Percentiles rank a stretch among this genome's conserved stretches.
Evolutionary conservation across 2,113 vertebrate species (phyloP).

Genomic region (Gymnogyps californianus): DNA sequence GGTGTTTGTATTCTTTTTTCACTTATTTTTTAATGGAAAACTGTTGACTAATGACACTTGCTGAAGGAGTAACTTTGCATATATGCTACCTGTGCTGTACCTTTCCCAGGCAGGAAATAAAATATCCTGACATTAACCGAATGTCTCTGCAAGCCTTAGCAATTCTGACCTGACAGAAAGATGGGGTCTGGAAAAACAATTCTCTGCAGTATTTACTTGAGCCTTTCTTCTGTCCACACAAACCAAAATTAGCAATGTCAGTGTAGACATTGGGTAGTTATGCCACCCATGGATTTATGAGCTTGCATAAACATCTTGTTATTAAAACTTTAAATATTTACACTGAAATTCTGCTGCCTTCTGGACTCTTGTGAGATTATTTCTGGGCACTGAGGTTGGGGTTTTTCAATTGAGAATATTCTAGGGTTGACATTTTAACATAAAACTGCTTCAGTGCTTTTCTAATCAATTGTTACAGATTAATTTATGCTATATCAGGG

Average conservation of each 20-base stretch:
- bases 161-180: background rate
- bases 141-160: background rate
- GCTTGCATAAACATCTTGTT: constrained; percentile 27
- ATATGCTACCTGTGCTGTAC: background rate
- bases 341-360: background rate
- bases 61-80: background rate
- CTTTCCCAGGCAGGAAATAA: background rate
- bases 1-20: background rate
- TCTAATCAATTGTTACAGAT: background rate
- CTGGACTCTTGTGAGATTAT: background rate
- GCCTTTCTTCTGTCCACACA: background rate
- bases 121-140: fast-evolving
- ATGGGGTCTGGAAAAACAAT: background rate
- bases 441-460: background rate
- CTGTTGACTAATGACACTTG: background rate
- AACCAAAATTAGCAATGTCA: constrained; percentile 25
- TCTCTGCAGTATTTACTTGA: constrained; percentile 4
- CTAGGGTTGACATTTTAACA: background rate
- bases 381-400: background rate
- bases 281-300: constrained; percentile 24
- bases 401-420: background rate
- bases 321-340: constrained; percentile 61
- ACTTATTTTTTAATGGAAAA: background rate
- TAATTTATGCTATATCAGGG: background rate
- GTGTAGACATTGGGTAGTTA: background rate